These are phyloP conservation scores for Coregonus clupeaformis DNA, from an alignment of 2,113 vertebrate species.

Conservation along the genomic window DNA sequence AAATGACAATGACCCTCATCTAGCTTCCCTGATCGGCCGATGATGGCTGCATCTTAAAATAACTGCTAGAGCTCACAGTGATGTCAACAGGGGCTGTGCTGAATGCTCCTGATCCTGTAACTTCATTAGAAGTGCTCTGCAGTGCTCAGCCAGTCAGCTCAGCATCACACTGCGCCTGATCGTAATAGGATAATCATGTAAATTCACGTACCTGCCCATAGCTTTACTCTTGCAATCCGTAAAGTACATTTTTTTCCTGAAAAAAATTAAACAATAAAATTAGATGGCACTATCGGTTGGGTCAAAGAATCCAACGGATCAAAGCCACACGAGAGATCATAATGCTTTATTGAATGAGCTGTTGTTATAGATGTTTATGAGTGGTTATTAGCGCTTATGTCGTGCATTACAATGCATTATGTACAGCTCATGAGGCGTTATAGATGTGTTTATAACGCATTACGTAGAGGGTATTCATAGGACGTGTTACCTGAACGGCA, in stretches of 20 bases:
- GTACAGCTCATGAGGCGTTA: too few relatives aligned
- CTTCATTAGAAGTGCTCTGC: slow-evolving; percentile 24
- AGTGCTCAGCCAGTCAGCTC: neutral
- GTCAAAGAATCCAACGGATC: too few relatives aligned
- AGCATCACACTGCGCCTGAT: neutral
- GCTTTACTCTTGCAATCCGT: slow-evolving; percentile 93
- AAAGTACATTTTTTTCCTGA: slow-evolving; percentile 97
- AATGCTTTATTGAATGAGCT: neutral
- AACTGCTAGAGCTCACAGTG: too few relatives aligned
- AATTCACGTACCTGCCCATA: slow-evolving; percentile 85
- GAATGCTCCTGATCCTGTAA: neutral
- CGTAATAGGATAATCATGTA: neutral
- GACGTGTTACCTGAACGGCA: slow-evolving; percentile 92
- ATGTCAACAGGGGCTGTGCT: neutral
- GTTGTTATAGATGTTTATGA: neutral
- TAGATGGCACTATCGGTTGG: too few relatives aligned
- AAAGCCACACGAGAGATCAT: neutral
- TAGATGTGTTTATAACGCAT: too few relatives aligned
- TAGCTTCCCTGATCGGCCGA: too few relatives aligned
- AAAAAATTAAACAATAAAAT: slow-evolving; percentile 61
- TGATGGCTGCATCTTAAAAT: too few relatives aligned
- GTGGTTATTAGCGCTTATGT: too few relatives aligned
- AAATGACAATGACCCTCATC: too few relatives aligned
- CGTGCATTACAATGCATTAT: too few relatives aligned
- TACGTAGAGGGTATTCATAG: too few relatives aligned